Conservation (phyloP, 1,140 invertebrate species). For the Ceratoteleas bidentatus region DNA sequence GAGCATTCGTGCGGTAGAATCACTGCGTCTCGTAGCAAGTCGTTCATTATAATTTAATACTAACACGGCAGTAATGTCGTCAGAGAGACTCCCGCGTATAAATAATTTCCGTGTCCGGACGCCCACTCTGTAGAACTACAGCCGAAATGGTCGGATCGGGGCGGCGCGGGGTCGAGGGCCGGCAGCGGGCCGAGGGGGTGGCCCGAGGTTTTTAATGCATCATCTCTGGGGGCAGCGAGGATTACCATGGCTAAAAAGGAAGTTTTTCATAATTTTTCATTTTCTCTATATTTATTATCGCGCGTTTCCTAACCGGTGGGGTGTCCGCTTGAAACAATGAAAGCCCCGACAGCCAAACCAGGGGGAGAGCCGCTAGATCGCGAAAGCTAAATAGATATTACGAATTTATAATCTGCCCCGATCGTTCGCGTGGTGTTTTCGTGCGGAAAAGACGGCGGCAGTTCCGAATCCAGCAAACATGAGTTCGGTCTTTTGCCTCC, state of each 20-base stretch:
- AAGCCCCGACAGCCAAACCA: conserved; percentile 65
- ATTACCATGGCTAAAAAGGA: conserved; percentile 82
- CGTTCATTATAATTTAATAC: conserved; percentile 82
- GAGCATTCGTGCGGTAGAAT: conserved; percentile 72
- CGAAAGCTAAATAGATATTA: conserved; percentile 61
- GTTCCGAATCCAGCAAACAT: conserved; percentile 50
- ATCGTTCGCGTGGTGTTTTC: conserved; percentile 14
- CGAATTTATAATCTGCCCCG: conserved; percentile 44
- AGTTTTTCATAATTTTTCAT: conserved; percentile 83
- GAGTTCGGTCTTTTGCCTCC: conserved; percentile 30
- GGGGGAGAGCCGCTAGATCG: conserved; percentile 37
- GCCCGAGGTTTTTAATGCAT: conserved; percentile 77
- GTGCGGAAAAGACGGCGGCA: conserved; percentile 40
- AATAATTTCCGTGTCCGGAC: conserved; percentile 81
- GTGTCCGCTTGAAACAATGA: conserved; percentile 76
- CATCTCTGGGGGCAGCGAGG: conserved; percentile 80
- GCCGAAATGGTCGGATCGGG: conserved; percentile 64
- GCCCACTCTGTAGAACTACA: conserved; percentile 77
- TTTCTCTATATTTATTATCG: conserved; percentile 83
- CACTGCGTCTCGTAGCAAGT: conserved; percentile 77
- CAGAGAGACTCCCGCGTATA: conserved; percentile 81
- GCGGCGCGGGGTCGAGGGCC: conserved; percentile 15
- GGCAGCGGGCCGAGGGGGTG: conserved; percentile 31
- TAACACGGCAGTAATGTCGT: conserved; percentile 82
- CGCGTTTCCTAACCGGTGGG: conserved; percentile 79